phyloP scores from a whole-genome alignment of 2,888 invertebrate genomes.

The Agonopterix arenella region DNA sequence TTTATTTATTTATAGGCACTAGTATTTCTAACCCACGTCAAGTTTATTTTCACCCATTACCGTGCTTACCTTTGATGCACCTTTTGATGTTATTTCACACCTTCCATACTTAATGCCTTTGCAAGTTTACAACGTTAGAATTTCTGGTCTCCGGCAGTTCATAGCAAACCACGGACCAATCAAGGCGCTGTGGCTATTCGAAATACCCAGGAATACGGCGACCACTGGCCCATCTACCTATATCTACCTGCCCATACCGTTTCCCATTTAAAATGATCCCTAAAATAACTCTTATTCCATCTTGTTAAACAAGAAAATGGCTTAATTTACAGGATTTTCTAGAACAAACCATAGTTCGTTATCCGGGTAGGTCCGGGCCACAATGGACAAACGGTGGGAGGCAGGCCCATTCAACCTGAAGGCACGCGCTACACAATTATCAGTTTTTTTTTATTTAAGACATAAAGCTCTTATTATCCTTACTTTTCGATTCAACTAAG shows the following conservation, averaged over 20 bases:
- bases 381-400: constrained; percentile 36
- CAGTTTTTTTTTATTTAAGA: constrained; percentile 12
- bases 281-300: no score
- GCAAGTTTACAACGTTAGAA: no score
- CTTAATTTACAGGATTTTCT: no score
- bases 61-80: no score
- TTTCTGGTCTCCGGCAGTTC: no score
- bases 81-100: no score
- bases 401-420: constrained; percentile 38
- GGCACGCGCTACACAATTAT: constrained; percentile 28
- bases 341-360: constrained; percentile 20
- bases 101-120: no score
- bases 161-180: neutral
- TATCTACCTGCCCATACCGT: constrained; percentile 40
- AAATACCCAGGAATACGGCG: neutral
- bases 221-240: constrained; percentile 17
- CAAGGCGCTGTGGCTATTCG: neutral
- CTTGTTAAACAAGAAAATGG: no score
- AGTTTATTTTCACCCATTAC: no score
- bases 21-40: no score
- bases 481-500: neutral
- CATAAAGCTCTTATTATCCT: neutral
- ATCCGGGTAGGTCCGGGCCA: constrained; percentile 15
- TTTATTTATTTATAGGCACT: no score
- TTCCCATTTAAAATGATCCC: constrained; percentile 8